Conservation (phyloP, 1,140 invertebrate species). For the Drosophila obscura region DNA sequence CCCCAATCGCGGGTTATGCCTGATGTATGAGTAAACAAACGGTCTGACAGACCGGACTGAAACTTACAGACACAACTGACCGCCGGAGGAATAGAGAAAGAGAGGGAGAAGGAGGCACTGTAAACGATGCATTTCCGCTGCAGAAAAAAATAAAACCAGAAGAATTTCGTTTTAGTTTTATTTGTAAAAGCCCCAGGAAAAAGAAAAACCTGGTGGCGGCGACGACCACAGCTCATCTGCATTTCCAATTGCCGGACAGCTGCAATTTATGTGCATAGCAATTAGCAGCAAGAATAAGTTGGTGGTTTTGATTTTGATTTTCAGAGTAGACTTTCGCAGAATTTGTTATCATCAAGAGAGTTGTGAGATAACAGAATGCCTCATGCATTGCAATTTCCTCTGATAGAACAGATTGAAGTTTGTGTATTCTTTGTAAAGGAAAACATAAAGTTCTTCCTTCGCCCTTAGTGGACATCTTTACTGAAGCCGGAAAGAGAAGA, state of each 20-base stretch:
- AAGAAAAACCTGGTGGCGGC: conserved; percentile 49
- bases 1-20: neutral
- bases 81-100: conserved; percentile 26
- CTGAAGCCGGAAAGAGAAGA: no score
- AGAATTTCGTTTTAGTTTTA: conserved; percentile 49
- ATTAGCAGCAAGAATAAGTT: conserved; percentile 60
- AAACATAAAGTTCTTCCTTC: neutral
- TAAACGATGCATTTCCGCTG: conserved; percentile 79
- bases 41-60: conserved; percentile 34
- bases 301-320: conserved; percentile 19
- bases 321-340: neutral
- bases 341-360: neutral
- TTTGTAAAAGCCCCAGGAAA: conserved; percentile 45
- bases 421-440: no score
- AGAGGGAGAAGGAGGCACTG: conserved; percentile 20
- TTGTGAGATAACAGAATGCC: neutral
- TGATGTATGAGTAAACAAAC: conserved; percentile 64
- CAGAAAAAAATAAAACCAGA: conserved; percentile 34
- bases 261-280: conserved; percentile 77
- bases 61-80: conserved; percentile 36
- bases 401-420: no score
- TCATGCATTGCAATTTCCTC: neutral
- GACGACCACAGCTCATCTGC: conserved; percentile 68
- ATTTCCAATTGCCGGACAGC: conserved; percentile 69
- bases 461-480: no score